Base-by-base conservation (phyloP, 2,113 vertebrate genomes). In the Corythaixoides concolor region DNA sequence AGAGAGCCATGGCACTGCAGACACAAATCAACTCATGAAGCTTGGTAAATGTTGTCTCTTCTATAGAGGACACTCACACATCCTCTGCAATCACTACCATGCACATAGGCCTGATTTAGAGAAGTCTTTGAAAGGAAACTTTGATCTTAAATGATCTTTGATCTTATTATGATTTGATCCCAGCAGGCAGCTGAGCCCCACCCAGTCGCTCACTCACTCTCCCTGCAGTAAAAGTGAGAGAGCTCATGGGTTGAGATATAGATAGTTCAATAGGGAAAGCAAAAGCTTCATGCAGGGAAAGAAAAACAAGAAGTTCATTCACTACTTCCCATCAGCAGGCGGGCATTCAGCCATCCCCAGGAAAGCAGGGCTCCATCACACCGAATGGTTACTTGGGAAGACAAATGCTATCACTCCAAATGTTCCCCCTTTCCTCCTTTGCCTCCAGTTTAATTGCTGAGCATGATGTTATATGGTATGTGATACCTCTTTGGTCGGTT, bases 351-450 rank as follows among this genome's bases (percentile, higher is more conserved):
- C 15, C 39, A 27, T 15, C 41, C 7, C 11, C 15, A 28, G 58
- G 35, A 33, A 50, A 78, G 22, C 18, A 24, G 15, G 16, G 52
- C 27, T 70, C 21, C 27, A 39, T 37, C 32, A 58, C 0, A 2
- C 1, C 0, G 37, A 66, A 53, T 0, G 0, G 19, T 39, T 53
- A n/a, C 28, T 47, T 67, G 33, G 15, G 28, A 60, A 73, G 52
- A 85, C 11, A 79, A 91, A 59, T 2, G 2, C 6, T 3, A 0
- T 43, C 2, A 63, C 43, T 58, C 26, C 2, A 5, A 41, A 41
- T 1, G 1, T 35, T 11, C 13, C 23, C 8, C 6, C 15, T n/a
- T 53, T 55, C 22, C 26, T 55, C 4, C 16, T 43, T n/a, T 22
- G 2, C 4, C 5, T 43, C 9, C 24, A 35, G n/a, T 11, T 77